Percentiles rank a stretch among this genome's conserved stretches.
phyloP scores from a whole-genome alignment of 2,888 invertebrate genomes.

The Eretmocerus hayati region DNA sequence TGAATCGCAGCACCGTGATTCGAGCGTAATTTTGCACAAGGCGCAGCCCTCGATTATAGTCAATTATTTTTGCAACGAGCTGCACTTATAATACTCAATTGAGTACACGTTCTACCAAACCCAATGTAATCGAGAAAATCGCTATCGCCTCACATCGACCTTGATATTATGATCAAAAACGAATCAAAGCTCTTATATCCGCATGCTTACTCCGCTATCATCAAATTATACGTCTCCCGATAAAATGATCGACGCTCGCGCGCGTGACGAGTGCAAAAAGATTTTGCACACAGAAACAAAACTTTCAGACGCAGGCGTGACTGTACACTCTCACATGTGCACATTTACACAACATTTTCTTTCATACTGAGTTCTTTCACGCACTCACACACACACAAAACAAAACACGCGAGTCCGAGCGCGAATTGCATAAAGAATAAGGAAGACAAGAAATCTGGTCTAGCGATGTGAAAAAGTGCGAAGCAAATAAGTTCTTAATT shows the following conservation, averaged over 20 bases:
- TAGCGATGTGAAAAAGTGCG: slow-evolving; percentile 12
- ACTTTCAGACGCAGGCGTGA: too few relatives aligned
- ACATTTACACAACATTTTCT: too few relatives aligned
- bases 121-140: slow-evolving; percentile 4
- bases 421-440: too few relatives aligned
- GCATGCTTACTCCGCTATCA: not conserved
- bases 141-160: slow-evolving; percentile 4
- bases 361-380: too few relatives aligned
- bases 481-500: slow-evolving; percentile 38
- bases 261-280: not conserved
- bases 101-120: not conserved
- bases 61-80: not conserved
- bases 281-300: not conserved
- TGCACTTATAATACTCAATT: too few relatives aligned
- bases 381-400: too few relatives aligned
- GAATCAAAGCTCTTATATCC: too few relatives aligned
- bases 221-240: slow-evolving; percentile 16
- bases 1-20: too few relatives aligned
- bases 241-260: slow-evolving; percentile 9
- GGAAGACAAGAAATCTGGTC: not conserved
- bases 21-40: too few relatives aligned
- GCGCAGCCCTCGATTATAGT: not conserved
- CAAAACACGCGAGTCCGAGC: too few relatives aligned
- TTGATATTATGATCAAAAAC: not conserved
- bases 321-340: too few relatives aligned